Conservation (phyloP, 2,113 vertebrate genomes). For the Cavia porcellus region DNA sequence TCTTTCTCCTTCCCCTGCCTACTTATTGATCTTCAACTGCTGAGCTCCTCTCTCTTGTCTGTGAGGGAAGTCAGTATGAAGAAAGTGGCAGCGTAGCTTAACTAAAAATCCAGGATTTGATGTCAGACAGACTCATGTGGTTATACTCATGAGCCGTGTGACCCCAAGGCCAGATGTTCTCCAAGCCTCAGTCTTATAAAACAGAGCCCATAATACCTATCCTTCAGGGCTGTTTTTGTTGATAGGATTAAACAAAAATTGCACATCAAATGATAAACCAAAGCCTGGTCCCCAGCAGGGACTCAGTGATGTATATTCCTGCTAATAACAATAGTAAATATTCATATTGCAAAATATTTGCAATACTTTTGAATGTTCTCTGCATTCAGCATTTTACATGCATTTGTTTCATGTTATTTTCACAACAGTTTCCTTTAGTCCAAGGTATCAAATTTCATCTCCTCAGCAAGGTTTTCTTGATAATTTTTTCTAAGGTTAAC, state of each 20-base stretch:
- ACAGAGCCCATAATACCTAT: neutral
- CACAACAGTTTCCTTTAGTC: neutral
- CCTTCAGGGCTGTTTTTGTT: neutral
- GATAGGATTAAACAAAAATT: conserved; percentile 8
- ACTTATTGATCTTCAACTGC: conserved; percentile 42
- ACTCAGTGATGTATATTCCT: neutral
- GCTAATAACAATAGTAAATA: neutral
- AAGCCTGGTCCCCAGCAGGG: neutral
- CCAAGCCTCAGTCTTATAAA: neutral
- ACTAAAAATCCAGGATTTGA: neutral
- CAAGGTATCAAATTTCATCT: neutral
- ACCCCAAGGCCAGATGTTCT: neutral
- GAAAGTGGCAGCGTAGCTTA: neutral
- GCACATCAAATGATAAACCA: neutral
- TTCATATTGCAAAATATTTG: neutral
- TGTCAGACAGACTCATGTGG: neutral
- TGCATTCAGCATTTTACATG: neutral
- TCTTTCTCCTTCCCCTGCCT: neutral
- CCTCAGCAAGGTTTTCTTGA: neutral
- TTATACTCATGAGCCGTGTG: neutral
- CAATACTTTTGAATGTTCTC: neutral
- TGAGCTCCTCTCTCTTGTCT: neutral
- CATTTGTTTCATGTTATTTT: conserved; percentile 33
- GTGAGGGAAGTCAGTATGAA: conserved; percentile 37
- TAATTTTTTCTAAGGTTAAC: neutral